phyloP scores from a whole-genome alignment of 2,113 vertebrate genomes.

The Dipodomys ordii region DNA sequence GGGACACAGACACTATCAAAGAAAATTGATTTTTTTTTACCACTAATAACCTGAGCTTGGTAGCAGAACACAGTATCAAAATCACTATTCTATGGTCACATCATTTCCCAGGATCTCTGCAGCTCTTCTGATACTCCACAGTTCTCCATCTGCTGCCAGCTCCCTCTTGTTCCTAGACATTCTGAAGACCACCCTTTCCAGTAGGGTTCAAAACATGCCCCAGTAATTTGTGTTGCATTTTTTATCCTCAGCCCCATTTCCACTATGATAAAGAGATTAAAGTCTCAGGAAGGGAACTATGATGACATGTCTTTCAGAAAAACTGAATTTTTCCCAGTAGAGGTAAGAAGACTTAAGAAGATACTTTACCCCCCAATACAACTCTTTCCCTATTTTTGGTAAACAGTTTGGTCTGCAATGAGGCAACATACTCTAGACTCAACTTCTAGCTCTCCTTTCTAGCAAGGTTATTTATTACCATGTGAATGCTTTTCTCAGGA shows the following conservation, averaged over 20 bases:
- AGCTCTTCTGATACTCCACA: slow-evolving; percentile 54
- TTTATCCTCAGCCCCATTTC: slow-evolving; percentile 62
- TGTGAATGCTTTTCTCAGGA: background rate
- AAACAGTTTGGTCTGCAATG: slow-evolving; percentile 68
- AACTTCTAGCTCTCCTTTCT: slow-evolving; percentile 8
- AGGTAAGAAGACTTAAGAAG: slow-evolving; percentile 74
- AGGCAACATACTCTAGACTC: background rate
- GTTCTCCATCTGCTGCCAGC: slow-evolving; percentile 59
- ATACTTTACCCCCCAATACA: slow-evolving; percentile 63
- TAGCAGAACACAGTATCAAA: slow-evolving; percentile 72
- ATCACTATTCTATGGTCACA: slow-evolving; percentile 71
- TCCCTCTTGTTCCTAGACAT: slow-evolving; percentile 34
- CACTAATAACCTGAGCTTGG: slow-evolving; percentile 78
- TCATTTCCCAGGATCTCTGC: slow-evolving; percentile 72
- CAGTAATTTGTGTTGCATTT: slow-evolving; percentile 68
- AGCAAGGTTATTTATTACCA: slow-evolving; percentile 40
- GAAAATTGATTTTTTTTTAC: slow-evolving; percentile 81
- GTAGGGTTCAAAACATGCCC: slow-evolving; percentile 64
- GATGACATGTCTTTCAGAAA: slow-evolving; percentile 71
- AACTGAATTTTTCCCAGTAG: slow-evolving; percentile 79
- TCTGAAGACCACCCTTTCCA: slow-evolving; percentile 50
- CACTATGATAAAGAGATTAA: slow-evolving; percentile 73
- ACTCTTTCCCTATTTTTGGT: slow-evolving; percentile 64
- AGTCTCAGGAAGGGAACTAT: slow-evolving; percentile 68
- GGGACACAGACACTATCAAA: slow-evolving; percentile 74